Base-by-base conservation (phyloP, 2,888 invertebrate genomes). In the Cantharis rustica region DNA sequence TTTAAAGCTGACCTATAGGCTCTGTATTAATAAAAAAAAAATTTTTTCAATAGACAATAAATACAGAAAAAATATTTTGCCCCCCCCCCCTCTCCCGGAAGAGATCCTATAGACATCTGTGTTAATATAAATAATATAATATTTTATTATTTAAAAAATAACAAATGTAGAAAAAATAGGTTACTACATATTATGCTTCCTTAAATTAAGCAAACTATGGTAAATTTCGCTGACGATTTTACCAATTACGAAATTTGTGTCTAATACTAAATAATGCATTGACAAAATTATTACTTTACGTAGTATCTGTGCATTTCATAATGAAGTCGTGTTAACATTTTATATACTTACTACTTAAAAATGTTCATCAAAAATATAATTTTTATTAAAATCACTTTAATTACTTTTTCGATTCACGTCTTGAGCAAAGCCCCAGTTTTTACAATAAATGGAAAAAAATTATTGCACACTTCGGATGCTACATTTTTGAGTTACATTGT, bases 401-500 rank as follows among this genome's bases (percentile, higher is more conserved):
- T 47, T 47, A 47, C n/a, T 7, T 47, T 47, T 47, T 47, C n/a
- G n/a, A n/a, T n/a, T 2, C 47, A 47, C n/a, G 47, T 47, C 7
- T 47, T 47, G 1, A 7, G 47, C 47, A 47, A n/a, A n/a, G n/a
- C 5, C 9, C 47, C 47, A n/a, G 47, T 47, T 47, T n/a, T 47
- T n/a, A 47, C 47, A 47, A 47, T 95, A 61, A 90, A 90, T 78
- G 90, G 91, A 0, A 92, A 92, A 80, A 91, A 90, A 78, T 90
- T 92, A 20, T 87, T 93, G 7, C 91, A 94, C 81, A 85, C 91
- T 76, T 92, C 94, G 1, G 93, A 92, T 83, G 92, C 91, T 71
- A 91, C 91, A 83, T 95, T 95, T 86, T 86, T 95, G 13, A 95
- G 95, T 86, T 91, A 95, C 79, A 92, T 93, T 0, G 88, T 95